A percentile compares a stretch with the other conserved stretches of the same genome.
These are phyloP conservation scores for Sinocyclocheilus anshuiensis DNA, from an alignment of 2,113 vertebrate species.

Conservation along the genomic window DNA sequence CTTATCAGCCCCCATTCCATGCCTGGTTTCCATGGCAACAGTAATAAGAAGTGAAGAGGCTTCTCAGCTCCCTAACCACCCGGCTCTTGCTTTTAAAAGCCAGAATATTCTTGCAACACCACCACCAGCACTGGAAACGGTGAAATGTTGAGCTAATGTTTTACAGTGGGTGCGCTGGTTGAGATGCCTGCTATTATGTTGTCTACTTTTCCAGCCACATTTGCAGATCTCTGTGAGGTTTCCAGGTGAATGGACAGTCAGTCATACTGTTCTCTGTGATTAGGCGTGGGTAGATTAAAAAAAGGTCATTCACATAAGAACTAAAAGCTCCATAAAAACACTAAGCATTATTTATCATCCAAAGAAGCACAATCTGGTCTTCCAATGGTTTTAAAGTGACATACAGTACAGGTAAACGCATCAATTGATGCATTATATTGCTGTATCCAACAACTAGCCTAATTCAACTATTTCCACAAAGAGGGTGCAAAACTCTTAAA, in stretches of 20 bases:
- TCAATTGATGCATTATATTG: neutral
- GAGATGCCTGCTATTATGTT: neutral
- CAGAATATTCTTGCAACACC: slow-evolving; percentile 17
- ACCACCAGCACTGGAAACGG: neutral
- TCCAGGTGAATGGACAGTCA: neutral
- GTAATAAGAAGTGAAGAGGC: slow-evolving; percentile 48
- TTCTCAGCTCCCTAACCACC: slow-evolving; percentile 29
- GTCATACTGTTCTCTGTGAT: neutral
- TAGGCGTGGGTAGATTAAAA: neutral
- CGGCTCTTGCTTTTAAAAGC: slow-evolving; percentile 47
- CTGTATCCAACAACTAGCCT: neutral
- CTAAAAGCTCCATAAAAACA: neutral
- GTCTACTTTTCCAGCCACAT: slow-evolving; percentile 1
- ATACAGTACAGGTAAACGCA: neutral
- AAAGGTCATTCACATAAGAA: neutral
- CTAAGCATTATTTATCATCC: neutral
- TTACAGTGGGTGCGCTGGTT: neutral
- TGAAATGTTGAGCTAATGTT: neutral
- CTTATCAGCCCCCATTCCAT: slow-evolving; percentile 42
- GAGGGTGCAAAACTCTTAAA: too few relatives aligned
- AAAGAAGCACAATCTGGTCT: neutral
- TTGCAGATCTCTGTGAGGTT: neutral
- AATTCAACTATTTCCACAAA: neutral
- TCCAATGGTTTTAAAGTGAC: neutral
- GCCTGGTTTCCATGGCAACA: slow-evolving; percentile 59